Evolutionary conservation across 2,797 vertebrate genomes (phyloP), one percentile per base, ranked within the genome.

Genomic region (Avahi laniger): DNA sequence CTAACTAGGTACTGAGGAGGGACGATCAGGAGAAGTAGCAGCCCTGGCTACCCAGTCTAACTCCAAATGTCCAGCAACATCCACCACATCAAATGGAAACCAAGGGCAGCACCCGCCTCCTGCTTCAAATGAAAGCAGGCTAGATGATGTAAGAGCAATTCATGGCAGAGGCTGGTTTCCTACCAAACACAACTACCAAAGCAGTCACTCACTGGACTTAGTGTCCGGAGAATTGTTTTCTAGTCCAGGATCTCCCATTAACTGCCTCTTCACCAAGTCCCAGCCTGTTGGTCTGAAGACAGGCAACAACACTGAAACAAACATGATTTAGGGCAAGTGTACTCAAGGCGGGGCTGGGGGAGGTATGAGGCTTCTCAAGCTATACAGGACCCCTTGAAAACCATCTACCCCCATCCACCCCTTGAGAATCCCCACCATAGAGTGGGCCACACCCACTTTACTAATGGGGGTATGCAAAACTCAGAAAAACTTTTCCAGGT

Each of bases 241-340:
- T 91, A 22, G 38, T 75, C 50, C 26, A 75, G 15, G 41, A 83
- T 75, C 76, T 72, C 46, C 67, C 46, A 43, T 76, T 48, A 80
- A 65, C 70, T 54, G 20, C 46, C 54, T 46, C 61, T 70, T 89
- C 69, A 57, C 93, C 88, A 72, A 93, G 73, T 28, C 33, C 38
- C 4, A 12, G 70, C 30, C 90, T 50, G 35, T 79, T 75, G 9
- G 38, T 82, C 46, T 59, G 78, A 88, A 96, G 43, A 65, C 12
- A 92, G 80, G 35, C 85, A 94, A 73, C 48, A 73, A 90, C 26
- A 78, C 50, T 67, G 80, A 94, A 83, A 33, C 12, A 94, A 93
- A 43, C 76, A 76, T 52, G 65, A 88, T 17, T 88, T 50, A 93
- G 70, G 93, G 59, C 30, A 78, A 89, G 70, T 57, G 43, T 81